Base-by-base conservation (phyloP, 2,888 invertebrate genomes). In the Xylota sylvarum region DNA sequence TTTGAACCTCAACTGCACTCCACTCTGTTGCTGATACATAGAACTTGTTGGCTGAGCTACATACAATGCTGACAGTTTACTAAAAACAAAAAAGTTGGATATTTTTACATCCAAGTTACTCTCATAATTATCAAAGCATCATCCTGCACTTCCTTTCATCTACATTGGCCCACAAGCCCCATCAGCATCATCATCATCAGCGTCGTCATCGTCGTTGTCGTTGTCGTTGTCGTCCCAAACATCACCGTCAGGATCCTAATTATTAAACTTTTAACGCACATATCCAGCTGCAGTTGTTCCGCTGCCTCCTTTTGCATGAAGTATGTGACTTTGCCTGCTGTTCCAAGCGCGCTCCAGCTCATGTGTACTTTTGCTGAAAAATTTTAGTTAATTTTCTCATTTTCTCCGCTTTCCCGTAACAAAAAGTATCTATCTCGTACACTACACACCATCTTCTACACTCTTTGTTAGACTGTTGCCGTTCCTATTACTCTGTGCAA, bases 241-340 rank as follows among this genome's bases (percentile, higher is more conserved):
- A 78, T 72, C 73, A 73, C 50, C 52, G 62, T 82, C 76, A 76
- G 69, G 64, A 70, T 76, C 27, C 64, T 80, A 74, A 85, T 80
- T 85, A 76, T 70, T 58, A 84, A 70, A 84, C 79, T 79, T 84
- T 79, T 74, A 79, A 43, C 35, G 19, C 43, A n/a, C 55, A 35
- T 35, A 67, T 60, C 40, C 60, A 46, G 19, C 60, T 69, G 37
- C 32, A 77, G 30, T 12, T 40, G 2, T 12, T 58, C 9, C 4
- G 12, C 55, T 3, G 37, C 17, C 10, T 23, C 10, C 23, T 12
- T n/a, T n/a, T n/a, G 46, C 9, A 30, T 12, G 10, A 64, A 32
- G 32, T 50, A 50, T 50, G 35, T 23, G 50, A 46, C 4, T 46
- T 14, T 46, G 30, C 23, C 19, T 60, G 7, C 23, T 52, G 27